phyloP scores from a whole-genome alignment of 2,113 vertebrate genomes.

The Hystrix brachyura region DNA sequence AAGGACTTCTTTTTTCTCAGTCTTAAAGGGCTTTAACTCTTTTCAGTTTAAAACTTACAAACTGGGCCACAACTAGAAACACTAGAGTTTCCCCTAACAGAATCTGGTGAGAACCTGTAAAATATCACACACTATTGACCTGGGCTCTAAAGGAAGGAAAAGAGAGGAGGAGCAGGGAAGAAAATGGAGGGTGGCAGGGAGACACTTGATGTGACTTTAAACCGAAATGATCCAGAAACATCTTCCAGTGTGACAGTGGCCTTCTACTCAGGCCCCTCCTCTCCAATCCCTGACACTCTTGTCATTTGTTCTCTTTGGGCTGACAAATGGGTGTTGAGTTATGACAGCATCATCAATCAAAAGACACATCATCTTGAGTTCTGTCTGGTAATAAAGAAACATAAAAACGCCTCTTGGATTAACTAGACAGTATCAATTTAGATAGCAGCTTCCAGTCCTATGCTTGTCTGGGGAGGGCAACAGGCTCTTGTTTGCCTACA shows the following conservation, averaged over 20 bases:
- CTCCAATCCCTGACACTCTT: slow-evolving; percentile 38
- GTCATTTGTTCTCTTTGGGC: slow-evolving; percentile 54
- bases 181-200: not conserved
- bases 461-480: slow-evolving; percentile 19
- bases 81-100: not conserved
- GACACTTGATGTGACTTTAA: not conserved
- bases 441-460: not conserved
- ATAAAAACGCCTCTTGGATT: slow-evolving; percentile 18
- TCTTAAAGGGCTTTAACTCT: not conserved
- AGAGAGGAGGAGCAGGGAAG: not conserved
- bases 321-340: slow-evolving; percentile 48
- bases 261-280: not conserved
- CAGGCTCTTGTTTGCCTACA: slow-evolving; percentile 48
- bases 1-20: not conserved
- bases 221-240: not conserved
- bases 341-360: slow-evolving; percentile 26
- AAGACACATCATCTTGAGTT: slow-evolving; percentile 52
- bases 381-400: slow-evolving; percentile 49
- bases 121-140: not conserved
- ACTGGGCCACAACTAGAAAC: not conserved
- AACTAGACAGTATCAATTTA: slow-evolving; percentile 50
- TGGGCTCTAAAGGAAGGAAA: not conserved
- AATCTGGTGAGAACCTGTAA: not conserved
- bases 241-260: not conserved
- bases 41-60: slow-evolving; percentile 36